Base-by-base conservation (phyloP, 37 sponge, comb jelly and placozoan genomes). In the Chondrosia reniformis region DNA sequence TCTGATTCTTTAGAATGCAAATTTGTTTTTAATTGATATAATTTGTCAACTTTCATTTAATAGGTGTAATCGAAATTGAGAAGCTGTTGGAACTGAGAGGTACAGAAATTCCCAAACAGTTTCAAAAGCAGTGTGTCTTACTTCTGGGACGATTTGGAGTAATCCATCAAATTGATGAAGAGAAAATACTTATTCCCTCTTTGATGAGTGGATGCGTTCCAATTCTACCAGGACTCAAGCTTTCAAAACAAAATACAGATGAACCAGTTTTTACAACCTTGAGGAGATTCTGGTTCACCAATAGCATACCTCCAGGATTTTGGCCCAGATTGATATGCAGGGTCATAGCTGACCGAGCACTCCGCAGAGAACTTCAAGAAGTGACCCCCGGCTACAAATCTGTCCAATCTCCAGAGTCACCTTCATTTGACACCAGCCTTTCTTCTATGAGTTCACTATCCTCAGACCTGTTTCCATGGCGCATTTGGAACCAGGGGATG, bases 291-390 rank as follows among this genome's bases (percentile, higher is more conserved):
- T 94, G 95, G 91, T 62, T 91, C 32, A 67, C 84, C 21, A 57
- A 79, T 30, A 88, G 80, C 77, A 77, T 94, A 24, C 91, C 92
- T 0, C 74, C 81, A 25, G 96, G 96, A 28, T 95, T 91, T 56
- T 95, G 96, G 96, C 96, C 96, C 1, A 58, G 96, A 0, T 85
- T 95, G 21, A 81, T 95, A 33, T 95, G 91, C 63, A 67, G 96
- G 15, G 43, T 95, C 0, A 78, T 83, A 12, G 83, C 62, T 10
- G 93, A 95, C 75, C 74, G 83, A 2, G 80, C 77, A 13, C 84
- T 94, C 3, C 67, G 67, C 13, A 59, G 75, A 56, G 72, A 77
- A 21, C 67, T 83, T 30, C 25, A 40, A 22, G 33, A 27, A 0
- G 33, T 44, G n/a, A 32, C 72, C 6, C 41, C 63, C 8, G 13